Percentiles rank a stretch among this genome's conserved stretches.
These are phyloP conservation scores for Oreochromis tanganicae DNA, from an alignment of 2,113 vertebrate genomes.

Conservation along the genomic window DNA sequence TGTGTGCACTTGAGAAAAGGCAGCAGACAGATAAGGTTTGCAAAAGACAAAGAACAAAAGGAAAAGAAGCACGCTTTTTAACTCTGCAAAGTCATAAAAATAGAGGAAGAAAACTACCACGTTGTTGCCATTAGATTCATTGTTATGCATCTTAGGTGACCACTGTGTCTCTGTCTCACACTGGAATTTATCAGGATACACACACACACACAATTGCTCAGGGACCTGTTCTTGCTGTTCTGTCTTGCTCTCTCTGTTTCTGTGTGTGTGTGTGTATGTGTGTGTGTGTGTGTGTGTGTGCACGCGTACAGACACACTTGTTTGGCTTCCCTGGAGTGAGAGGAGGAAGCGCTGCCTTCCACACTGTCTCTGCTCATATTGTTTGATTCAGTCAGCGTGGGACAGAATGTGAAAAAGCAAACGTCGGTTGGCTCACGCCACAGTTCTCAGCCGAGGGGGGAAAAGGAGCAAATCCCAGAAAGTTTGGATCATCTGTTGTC, in stretches of 20 bases:
- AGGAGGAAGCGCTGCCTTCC: background rate
- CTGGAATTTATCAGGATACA: background rate
- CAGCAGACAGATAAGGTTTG: background rate
- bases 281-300: background rate
- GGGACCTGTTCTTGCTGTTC: background rate
- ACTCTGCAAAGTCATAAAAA: background rate
- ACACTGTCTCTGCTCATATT: slow-evolving; percentile 10
- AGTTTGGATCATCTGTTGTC: background rate
- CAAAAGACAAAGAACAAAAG: background rate
- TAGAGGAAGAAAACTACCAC: background rate
- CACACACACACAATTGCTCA: background rate
- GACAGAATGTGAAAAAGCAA: background rate
- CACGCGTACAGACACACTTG: background rate
- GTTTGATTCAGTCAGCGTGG: background rate
- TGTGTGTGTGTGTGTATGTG: background rate
- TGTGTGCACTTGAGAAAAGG: background rate
- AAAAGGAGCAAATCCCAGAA: background rate
- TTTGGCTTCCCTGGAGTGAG: background rate
- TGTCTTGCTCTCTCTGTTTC: background rate
- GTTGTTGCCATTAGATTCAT: background rate
- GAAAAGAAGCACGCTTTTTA: background rate
- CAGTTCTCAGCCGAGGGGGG: background rate
- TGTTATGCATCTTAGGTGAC: background rate
- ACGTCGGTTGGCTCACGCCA: background rate
- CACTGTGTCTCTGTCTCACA: background rate